Percentiles rank a stretch among this genome's conserved stretches.
Conservation (phyloP, 2,113 vertebrate species). For the Charadrius vociferus region DNA sequence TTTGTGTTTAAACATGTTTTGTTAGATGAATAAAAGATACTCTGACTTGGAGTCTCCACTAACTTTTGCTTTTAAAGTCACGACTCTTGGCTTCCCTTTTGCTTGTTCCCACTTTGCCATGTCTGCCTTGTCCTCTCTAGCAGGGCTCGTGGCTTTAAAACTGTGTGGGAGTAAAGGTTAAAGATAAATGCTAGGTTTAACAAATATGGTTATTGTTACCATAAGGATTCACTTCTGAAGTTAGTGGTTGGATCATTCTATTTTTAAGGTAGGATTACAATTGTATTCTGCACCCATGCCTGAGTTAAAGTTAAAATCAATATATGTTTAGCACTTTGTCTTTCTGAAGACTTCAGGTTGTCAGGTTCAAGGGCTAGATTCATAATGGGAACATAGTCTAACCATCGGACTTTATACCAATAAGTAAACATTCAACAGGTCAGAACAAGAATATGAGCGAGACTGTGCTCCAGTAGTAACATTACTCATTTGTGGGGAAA, state of each 20-base stretch:
- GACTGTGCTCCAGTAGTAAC: not conserved
- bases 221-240: not conserved
- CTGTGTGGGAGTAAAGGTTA: slow-evolving; percentile 30
- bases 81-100: not conserved
- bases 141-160: not conserved
- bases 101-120: not conserved
- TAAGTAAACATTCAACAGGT: slow-evolving; percentile 9
- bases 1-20: not conserved
- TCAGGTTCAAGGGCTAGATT: not conserved
- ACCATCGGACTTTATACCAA: not conserved
- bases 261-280: not conserved
- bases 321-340: not conserved
- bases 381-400: not conserved
- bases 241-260: not conserved
- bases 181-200: slow-evolving; percentile 20
- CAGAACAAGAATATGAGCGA: not conserved
- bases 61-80: slow-evolving; percentile 14
- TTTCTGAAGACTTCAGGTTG: not conserved
- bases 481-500: not conserved
- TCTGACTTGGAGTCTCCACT: not conserved
- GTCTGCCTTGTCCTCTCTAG: not conserved
- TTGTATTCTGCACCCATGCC: not conserved
- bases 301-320: not conserved
- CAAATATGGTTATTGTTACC: not conserved
- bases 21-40: not conserved